Percentiles rank a stretch among this genome's conserved stretches.
Evolutionary conservation across 2,888 invertebrate species (phyloP).

Genomic region (Rhogogaster chlorosoma): DNA sequence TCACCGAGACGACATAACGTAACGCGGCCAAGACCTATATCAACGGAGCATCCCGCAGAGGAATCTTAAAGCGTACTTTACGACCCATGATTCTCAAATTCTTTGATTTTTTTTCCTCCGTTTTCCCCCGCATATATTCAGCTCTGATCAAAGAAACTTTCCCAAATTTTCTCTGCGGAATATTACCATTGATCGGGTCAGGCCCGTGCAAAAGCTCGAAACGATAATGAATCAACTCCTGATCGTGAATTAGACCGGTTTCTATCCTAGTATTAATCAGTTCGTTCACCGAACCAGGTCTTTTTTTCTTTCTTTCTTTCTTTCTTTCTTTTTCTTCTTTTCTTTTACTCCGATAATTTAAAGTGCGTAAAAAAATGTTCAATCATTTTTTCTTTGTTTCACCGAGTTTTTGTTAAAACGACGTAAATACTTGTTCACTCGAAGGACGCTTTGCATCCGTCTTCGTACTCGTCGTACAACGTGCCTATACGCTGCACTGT

Average conservation of each 20-base stretch:
- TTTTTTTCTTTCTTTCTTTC: neutral
- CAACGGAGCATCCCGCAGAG: neutral
- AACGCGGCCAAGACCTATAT: neutral
- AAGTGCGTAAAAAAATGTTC: neutral
- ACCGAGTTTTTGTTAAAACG: neutral
- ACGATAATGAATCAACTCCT: neutral
- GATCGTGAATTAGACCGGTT: neutral
- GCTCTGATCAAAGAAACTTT: neutral
- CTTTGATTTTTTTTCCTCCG: neutral
- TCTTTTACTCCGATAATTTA: neutral
- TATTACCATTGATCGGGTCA: neutral
- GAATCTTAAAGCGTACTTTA: neutral
- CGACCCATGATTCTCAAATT: neutral
- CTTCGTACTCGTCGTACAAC: neutral
- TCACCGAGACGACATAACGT: constrained; percentile 6
- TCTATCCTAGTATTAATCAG: constrained; percentile 5
- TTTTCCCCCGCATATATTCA: neutral
- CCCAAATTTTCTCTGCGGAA: neutral
- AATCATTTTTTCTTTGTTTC: neutral
- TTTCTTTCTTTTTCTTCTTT: neutral
- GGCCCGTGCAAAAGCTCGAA: neutral
- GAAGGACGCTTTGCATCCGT: neutral
- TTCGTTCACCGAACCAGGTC: neutral
- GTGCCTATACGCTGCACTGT: neutral
- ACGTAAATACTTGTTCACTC: constrained; percentile 2